These are phyloP conservation scores for Tiliqua scincoides DNA, from an alignment of 2,113 vertebrate species.

Conservation along the genomic window DNA sequence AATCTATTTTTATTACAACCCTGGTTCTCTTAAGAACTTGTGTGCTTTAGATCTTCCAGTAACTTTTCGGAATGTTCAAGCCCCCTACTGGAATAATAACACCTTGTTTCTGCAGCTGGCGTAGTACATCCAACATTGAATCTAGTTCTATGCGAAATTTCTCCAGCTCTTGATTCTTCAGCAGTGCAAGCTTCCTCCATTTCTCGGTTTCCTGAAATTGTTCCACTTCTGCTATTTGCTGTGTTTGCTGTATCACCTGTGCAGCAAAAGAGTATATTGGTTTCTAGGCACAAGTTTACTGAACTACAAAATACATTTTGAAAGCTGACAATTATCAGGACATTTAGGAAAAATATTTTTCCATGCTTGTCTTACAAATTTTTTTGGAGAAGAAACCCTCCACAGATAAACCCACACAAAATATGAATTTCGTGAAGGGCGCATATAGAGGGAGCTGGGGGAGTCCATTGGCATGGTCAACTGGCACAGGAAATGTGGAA, in stretches of 20 bases:
- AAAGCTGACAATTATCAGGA: background rate
- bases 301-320: background rate
- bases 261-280: background rate
- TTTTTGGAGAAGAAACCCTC: too few relatives aligned
- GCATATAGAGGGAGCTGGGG: too few relatives aligned
- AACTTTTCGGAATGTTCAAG: constrained; percentile 26
- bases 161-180: constrained; percentile 87
- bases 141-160: constrained; percentile 89
- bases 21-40: background rate
- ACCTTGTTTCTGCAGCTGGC: constrained; percentile 88
- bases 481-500: background rate
- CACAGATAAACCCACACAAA: too few relatives aligned
- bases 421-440: background rate
- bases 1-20: background rate
- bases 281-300: background rate
- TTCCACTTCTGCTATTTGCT: constrained; percentile 65
- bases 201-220: constrained; percentile 78
- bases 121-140: constrained; percentile 89
- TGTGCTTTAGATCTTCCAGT: constrained; percentile 36
- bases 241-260: constrained; percentile 81
- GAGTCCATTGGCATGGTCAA: too few relatives aligned
- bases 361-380: background rate
- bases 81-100: constrained; percentile 76
- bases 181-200: constrained; percentile 85
- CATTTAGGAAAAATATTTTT: background rate